phyloP scores from a whole-genome alignment of 2,797 vertebrate genomes.

The Falco columbarius region DNA sequence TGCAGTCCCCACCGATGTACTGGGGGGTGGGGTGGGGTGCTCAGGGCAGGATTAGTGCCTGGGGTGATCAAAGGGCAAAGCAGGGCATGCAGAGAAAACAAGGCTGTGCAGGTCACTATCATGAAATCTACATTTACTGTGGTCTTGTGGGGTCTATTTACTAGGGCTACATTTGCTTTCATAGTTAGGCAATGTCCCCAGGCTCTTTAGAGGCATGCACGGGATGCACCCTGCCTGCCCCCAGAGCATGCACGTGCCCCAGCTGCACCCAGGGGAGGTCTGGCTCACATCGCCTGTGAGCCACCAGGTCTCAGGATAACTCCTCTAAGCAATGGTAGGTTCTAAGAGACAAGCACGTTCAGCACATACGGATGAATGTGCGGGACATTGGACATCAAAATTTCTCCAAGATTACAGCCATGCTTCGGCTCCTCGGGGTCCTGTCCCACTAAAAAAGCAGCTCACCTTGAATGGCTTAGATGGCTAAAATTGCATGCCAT shows the following conservation, averaged over 20 bases:
- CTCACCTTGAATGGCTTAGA: background rate
- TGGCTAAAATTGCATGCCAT: background rate
- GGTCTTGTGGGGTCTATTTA: background rate
- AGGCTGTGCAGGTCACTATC: background rate
- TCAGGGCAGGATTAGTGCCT: background rate
- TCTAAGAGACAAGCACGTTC: background rate
- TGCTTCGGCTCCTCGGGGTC: background rate
- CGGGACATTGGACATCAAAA: background rate
- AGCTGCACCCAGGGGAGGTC: background rate
- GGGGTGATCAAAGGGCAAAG: background rate
- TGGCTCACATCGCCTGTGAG: background rate
- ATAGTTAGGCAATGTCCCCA: background rate
- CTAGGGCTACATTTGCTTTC: fast-evolving
- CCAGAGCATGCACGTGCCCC: background rate
- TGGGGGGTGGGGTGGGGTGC: too few relatives aligned
- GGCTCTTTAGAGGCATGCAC: background rate
- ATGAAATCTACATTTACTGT: background rate
- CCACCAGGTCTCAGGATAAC: background rate
- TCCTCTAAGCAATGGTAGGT: background rate
- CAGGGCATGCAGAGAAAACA: background rate
- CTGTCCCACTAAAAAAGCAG: background rate
- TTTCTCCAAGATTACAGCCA: background rate
- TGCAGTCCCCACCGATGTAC: background rate
- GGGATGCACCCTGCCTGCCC: too few relatives aligned
- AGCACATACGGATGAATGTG: fast-evolving